Evolutionary conservation across 2,888 invertebrate genomes (phyloP).

Genomic region (Eupithecia centaureata): DNA sequence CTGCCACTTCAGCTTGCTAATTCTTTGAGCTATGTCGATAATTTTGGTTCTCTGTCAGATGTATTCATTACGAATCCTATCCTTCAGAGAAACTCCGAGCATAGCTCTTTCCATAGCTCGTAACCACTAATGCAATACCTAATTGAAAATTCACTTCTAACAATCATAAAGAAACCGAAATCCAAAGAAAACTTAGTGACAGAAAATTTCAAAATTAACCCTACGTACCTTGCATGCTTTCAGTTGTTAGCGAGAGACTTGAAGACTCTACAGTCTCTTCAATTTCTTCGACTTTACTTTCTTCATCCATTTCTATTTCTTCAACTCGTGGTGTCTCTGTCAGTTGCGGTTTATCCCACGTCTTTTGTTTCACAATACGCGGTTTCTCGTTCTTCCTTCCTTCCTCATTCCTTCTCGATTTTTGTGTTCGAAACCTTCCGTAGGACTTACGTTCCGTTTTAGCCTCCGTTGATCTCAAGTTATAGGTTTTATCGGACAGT

Average conservation of each 20-base stretch:
- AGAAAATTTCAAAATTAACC: no score
- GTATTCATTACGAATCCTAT: no score
- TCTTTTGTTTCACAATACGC: constrained; percentile 16
- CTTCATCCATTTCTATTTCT: constrained; percentile 6
- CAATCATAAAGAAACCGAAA: no score
- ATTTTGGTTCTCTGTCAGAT: no score
- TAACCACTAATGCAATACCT: no score
- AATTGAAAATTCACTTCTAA: no score
- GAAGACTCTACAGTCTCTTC: not conserved
- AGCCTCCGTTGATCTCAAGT: constrained; percentile 68
- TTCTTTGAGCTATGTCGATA: no score
- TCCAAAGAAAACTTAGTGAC: no score
- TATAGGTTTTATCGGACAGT: constrained; percentile 65
- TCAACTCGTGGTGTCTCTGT: constrained; percentile 4
- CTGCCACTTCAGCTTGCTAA: no score
- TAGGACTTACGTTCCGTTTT: constrained; percentile 68
- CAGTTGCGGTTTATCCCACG: not conserved
- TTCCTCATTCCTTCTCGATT: constrained; percentile 40
- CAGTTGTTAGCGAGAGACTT: not conserved
- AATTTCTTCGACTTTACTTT: not conserved
- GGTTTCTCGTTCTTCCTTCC: not conserved
- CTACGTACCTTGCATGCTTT: not conserved
- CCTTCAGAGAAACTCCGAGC: no score
- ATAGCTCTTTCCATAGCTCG: no score
- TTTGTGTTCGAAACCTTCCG: constrained; percentile 57